A percentile compares a stretch with the other conserved stretches of the same genome.
These are phyloP conservation scores for Thyatira batis DNA, from an alignment of 2,888 invertebrate genomes.

Conservation along the genomic window DNA sequence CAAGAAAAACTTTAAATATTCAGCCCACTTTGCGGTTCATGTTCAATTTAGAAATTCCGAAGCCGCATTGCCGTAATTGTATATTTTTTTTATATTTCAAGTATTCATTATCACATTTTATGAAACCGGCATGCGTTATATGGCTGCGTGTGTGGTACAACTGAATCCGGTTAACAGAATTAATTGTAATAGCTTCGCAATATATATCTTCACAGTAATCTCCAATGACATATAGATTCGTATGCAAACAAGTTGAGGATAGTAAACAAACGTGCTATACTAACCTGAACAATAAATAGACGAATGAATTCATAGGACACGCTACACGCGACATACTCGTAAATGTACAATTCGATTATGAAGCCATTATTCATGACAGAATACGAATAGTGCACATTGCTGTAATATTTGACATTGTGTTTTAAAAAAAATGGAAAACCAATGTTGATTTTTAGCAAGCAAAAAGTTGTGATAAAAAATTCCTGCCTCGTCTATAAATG, in stretches of 20 bases:
- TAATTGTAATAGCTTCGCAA: too few relatives aligned
- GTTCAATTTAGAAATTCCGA: background rate
- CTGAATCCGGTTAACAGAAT: background rate
- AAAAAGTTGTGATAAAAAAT: background rate
- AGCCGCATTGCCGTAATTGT: background rate
- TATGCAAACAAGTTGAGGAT: background rate
- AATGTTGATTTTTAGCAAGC: background rate
- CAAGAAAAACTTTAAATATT: slow-evolving; percentile 3
- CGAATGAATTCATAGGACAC: background rate
- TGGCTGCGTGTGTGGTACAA: background rate
- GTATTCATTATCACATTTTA: background rate
- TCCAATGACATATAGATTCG: too few relatives aligned
- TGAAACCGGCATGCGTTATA: background rate
- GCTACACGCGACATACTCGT: background rate
- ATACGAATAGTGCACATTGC: background rate
- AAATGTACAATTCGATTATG: background rate
- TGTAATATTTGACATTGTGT: background rate
- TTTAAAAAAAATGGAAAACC: background rate
- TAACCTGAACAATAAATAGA: background rate
- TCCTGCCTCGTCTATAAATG: background rate
- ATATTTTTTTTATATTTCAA: background rate
- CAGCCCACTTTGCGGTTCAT: background rate
- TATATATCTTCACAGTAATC: too few relatives aligned
- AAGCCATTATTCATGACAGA: background rate
- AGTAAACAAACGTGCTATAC: too few relatives aligned